phyloP scores from a whole-genome alignment of 2,797 vertebrate species.

The Hephaestus fuliginosus region DNA sequence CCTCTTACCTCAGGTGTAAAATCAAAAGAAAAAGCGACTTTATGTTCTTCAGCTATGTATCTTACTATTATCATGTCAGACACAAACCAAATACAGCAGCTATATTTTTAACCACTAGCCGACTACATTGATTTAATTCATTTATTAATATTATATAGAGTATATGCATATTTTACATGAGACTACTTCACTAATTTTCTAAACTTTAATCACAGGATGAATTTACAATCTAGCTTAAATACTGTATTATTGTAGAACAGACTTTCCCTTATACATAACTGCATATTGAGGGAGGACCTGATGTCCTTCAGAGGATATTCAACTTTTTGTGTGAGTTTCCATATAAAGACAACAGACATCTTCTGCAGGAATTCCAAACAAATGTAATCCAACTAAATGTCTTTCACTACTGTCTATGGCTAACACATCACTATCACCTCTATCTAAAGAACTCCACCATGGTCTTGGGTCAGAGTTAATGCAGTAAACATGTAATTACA shows the following conservation, averaged over 20 bases:
- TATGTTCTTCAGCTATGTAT: background rate
- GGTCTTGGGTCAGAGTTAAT: conserved; percentile 18
- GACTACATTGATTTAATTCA: background rate
- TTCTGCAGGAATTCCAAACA: background rate
- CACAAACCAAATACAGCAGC: conserved; percentile 9
- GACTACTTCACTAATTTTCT: background rate
- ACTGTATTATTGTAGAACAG: background rate
- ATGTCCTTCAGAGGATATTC: background rate
- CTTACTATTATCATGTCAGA: background rate
- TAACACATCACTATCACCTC: conserved; percentile 17
- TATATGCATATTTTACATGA: background rate
- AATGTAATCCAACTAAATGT: conserved; percentile 7
- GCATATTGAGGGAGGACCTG: background rate
- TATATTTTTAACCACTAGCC: conserved; percentile 1
- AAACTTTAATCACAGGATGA: background rate
- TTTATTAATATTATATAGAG: background rate
- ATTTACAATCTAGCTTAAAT: conserved; percentile 5
- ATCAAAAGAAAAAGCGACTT: background rate
- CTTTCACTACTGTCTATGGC: background rate
- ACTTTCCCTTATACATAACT: background rate
- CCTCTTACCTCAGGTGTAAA: conserved; percentile 7
- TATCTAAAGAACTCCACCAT: background rate
- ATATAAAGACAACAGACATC: background rate
- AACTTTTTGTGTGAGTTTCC: background rate
- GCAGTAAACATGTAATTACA: conserved; percentile 29